Percentiles rank a stretch among this genome's conserved stretches.
Evolutionary conservation across 2,888 invertebrate genomes (phyloP).

Genomic region (Belgica antarctica): DNA sequence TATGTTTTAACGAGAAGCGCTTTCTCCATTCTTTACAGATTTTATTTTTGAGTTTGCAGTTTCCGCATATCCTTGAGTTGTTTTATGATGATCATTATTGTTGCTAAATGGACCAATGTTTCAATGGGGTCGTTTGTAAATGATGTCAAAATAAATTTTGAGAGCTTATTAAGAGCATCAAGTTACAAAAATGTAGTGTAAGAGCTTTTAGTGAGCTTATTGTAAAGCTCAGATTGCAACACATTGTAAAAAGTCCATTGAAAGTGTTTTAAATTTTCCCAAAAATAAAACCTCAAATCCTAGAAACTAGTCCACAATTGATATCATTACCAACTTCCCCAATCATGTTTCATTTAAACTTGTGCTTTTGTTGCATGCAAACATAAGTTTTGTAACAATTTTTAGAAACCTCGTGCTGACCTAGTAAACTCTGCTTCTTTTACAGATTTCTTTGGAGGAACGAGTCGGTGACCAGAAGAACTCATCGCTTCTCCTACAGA

Average conservation of each 20-base stretch:
- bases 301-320: too few species aligned
- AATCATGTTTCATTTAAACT: neutral
- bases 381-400: too few species aligned
- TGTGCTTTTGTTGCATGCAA: too few species aligned
- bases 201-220: neutral
- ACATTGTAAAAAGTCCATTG: too few species aligned
- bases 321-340: too few species aligned
- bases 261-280: too few species aligned
- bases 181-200: neutral
- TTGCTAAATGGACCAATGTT: neutral
- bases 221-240: too few species aligned
- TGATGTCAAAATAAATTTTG: neutral
- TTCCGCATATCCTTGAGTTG: constrained; percentile 9
- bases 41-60: constrained; percentile 20
- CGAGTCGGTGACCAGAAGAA: constrained; percentile 70
- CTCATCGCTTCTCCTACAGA: constrained; percentile 79
- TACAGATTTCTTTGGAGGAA: constrained; percentile 70
- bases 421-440: constrained; percentile 32
- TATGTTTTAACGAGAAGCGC: neutral
- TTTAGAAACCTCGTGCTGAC: too few species aligned
- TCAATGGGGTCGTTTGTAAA: neutral
- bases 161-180: neutral
- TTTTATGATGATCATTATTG: neutral
- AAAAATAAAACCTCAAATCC: too few species aligned
- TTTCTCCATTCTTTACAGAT: neutral